Evolutionary conservation across 2,113 vertebrate genomes (phyloP), one percentile per base, ranked within the genome.

Genomic region (Myotis brandtii): DNA sequence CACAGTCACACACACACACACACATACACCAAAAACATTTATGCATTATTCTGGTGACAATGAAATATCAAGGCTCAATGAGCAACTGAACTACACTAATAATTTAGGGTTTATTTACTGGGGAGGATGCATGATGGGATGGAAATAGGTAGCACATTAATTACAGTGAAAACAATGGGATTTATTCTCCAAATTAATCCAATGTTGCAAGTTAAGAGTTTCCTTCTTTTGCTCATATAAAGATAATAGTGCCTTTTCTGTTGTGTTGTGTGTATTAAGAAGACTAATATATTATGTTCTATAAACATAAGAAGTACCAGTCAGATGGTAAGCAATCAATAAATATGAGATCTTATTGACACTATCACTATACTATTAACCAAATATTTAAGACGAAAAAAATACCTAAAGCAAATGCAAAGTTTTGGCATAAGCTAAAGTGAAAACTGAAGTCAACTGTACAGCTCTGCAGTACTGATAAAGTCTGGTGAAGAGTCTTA

Each of bases 21-120:
- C 10, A 7, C 6, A n/a, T 20, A 3, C 9, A 30, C 16, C 21
- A 92, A 91, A 76, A 30, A 88, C 86, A 82, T 64, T 75, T 88
- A 86, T 70, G 18, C 43, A 75, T 46, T 27, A 50, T 95, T 94
- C 62, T 92, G 23, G 50, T 87, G 50, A 85, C n/a, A 72, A 79
- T 77, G 50, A 96, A 91, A 94, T 76, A 93, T 70, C 73, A 90
- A 92, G 43, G 54, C 79, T 75, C 54, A 95, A 62, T 87, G 79
- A 92, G 20, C 13, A 66, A 95, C 9, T 79, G 72, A 88, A 54
- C 30, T 64, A 32, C 0, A 70, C 11, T 66, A 79, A 92, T 37
- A 64, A 27, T 67, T 2, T 64, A 20, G 32, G 12, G 0, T 81
- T 50, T 91, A 11, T 59, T 94, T 88, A 73, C 27, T 46, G 37